Base-by-base conservation (phyloP, 2,797 vertebrate genomes). In the Glossophaga mutica region DNA sequence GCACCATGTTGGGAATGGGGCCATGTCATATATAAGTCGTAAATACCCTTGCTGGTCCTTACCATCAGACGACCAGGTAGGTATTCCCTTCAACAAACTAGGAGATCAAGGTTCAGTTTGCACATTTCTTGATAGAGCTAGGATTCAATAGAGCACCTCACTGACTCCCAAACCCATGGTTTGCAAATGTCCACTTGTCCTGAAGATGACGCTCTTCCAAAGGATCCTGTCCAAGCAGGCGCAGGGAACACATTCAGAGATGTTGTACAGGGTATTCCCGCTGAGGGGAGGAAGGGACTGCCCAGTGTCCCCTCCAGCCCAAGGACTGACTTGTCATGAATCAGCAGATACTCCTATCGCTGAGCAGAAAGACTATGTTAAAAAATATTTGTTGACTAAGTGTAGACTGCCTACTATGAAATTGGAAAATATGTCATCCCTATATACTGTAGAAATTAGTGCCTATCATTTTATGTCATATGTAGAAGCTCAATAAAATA, bases 21-120 rank as follows among this genome's bases (percentile, higher is more conserved):
- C 32, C 59, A 86, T 32, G 29, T 50, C 16, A 3, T 74, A 10
- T 46, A 19, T 74, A 90, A 94, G 70, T 91, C 74, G 24, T 44
- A 81, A 62, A 87, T 32, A 10, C 42, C 34, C 11, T 73, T 62
- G 26, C 15, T 92, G 65, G 85, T 82, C 52, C 14, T 46, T 57
- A 88, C 24, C 15, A n/a, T 74, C 42, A 93, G 50, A 70, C 44
- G 18, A 26, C 8, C 4, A 50, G 26, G 12, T 55, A 37, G 26
- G 11, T 50, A 52, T 59, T 87, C 50, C 42, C 46, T 29, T 96
- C 44, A 73, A 21, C 21, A 50, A 65, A 73, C 42, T 39, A 57
- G 79, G 52, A 94, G 76, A 19, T 89, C 4, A 71, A 83, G 24
- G n/a, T 52, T 93, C 29, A 2, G 57, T 73, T 74, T 19, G 42